Evolutionary conservation across 2,113 vertebrate genomes (phyloP).

Genomic region (Gobius niger): DNA sequence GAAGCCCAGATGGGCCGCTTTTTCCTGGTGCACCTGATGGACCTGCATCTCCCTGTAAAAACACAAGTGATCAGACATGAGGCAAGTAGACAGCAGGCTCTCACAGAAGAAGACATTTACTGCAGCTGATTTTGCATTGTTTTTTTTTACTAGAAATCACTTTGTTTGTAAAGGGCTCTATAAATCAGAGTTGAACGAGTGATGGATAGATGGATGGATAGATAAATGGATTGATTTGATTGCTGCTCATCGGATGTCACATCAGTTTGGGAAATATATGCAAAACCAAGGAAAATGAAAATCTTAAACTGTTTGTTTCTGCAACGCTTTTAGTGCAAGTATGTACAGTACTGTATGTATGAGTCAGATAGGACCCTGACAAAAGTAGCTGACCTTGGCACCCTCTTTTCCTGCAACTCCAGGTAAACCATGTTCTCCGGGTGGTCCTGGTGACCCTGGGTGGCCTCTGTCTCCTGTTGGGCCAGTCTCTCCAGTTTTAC

Average conservation of each 20-base stretch:
- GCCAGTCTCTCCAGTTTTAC: constrained; percentile 87
- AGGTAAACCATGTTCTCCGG: constrained; percentile 89
- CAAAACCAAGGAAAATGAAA: not conserved
- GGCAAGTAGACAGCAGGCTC: constrained; percentile 42
- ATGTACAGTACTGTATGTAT: constrained; percentile 24
- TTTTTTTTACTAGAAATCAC: no score
- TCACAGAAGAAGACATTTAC: constrained; percentile 55
- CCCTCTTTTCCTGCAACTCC: constrained; percentile 88
- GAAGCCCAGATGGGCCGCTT: constrained; percentile 83
- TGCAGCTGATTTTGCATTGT: not conserved
- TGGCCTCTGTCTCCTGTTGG: constrained; percentile 88
- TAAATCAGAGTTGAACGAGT: no score
- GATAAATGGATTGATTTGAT: no score
- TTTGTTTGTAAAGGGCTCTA: no score
- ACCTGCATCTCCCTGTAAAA: constrained; percentile 85
- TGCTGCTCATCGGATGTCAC: no score
- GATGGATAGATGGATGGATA: no score
- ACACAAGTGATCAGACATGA: constrained; percentile 40
- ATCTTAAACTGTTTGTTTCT: not conserved
- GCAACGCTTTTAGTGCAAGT: not conserved
- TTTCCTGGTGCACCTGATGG: constrained; percentile 81
- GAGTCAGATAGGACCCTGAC: constrained; percentile 29
- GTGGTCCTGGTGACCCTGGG: constrained; percentile 88
- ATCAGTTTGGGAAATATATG: no score
- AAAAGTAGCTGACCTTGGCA: constrained; percentile 79